These are phyloP conservation scores for Equus przewalskii DNA, from an alignment of 2,113 vertebrate genomes.

Conservation along the genomic window DNA sequence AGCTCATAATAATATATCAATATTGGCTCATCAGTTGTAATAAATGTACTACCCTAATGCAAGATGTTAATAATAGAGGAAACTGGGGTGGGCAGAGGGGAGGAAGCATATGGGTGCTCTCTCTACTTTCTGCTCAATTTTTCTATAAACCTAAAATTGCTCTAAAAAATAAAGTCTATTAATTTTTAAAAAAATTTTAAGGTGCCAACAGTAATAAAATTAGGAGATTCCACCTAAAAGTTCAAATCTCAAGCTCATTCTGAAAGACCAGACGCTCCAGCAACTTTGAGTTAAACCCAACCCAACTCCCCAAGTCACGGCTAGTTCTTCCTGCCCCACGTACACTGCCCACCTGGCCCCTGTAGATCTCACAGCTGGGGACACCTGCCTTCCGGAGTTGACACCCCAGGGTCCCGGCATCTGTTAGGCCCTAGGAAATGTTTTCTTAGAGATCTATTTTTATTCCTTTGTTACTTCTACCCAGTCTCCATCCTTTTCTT, in stretches of 20 bases:
- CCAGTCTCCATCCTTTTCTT: neutral
- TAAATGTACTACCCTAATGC: neutral
- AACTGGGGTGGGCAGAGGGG: neutral
- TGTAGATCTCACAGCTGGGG: neutral
- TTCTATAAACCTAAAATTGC: neutral
- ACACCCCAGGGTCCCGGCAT: neutral
- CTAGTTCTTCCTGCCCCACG: neutral
- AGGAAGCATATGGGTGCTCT: neutral
- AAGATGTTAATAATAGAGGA: neutral
- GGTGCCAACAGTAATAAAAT: neutral
- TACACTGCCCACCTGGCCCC: neutral
- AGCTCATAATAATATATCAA: neutral
- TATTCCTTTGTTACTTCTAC: neutral
- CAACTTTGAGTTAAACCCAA: neutral
- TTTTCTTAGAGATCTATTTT: neutral
- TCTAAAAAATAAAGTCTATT: neutral
- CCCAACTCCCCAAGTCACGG: too few relatives aligned
- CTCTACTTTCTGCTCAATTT: neutral
- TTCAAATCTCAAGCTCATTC: neutral
- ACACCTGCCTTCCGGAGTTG: neutral
- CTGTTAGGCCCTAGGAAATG: neutral
- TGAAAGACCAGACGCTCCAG: neutral
- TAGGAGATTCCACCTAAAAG: neutral
- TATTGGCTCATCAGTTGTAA: neutral
- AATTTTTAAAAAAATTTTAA: too few relatives aligned